A percentile compares a stretch with the other conserved stretches of the same genome.
These are phyloP conservation scores for Nasonia longicornis DNA, from an alignment of 1,140 invertebrate species.

Conservation along the genomic window DNA sequence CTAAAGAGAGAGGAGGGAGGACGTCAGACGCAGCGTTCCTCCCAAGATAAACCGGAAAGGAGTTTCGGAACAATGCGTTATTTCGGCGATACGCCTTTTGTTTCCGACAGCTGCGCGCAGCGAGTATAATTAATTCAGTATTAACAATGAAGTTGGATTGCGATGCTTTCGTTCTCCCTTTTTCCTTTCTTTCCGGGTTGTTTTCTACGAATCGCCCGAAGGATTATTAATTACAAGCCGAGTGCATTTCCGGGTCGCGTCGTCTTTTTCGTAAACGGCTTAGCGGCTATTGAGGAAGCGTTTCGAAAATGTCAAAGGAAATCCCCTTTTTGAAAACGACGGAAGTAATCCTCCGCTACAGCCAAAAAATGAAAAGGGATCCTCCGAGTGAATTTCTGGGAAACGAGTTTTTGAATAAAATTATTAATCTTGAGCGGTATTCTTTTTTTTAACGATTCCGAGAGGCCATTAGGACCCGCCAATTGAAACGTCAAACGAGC, in stretches of 20 bases:
- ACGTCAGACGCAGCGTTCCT: constrained; percentile 12
- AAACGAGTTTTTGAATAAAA: no score
- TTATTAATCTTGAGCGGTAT: no score
- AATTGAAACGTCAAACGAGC: not conserved
- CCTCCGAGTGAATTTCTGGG: not conserved
- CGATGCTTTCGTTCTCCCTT: not conserved
- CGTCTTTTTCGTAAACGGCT: not conserved
- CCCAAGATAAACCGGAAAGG: constrained; percentile 9
- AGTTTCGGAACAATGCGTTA: constrained; percentile 19
- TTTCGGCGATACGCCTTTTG: constrained; percentile 27
- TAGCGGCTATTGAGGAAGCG: no score
- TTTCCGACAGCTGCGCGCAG: constrained; percentile 24
- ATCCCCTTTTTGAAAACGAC: no score
- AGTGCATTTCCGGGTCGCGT: not conserved
- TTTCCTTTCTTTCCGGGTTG: not conserved
- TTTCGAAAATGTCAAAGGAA: not conserved
- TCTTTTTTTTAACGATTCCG: no score
- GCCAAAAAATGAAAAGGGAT: not conserved
- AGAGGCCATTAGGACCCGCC: no score
- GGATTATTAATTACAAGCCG: constrained; percentile 1
- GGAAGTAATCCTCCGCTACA: no score
- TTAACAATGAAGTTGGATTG: constrained; percentile 41
- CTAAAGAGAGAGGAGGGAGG: not conserved
- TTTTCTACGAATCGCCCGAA: not conserved
- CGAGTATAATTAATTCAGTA: constrained; percentile 40